phyloP scores from a whole-genome alignment of 2,888 invertebrate species.

The Drosophila cracens region DNA sequence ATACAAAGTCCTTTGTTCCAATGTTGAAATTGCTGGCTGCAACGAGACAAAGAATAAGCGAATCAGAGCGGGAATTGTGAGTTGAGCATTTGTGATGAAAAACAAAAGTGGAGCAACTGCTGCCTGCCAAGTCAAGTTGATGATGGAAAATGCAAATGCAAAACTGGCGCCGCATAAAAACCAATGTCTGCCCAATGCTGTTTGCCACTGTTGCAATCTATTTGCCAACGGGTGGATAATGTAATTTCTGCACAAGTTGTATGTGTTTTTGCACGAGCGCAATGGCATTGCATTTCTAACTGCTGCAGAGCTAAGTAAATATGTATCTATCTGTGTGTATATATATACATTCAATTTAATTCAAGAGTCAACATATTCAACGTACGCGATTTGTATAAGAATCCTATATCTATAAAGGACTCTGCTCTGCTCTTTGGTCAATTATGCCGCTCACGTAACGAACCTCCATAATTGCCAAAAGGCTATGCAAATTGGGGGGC shows the following conservation, averaged over 20 bases:
- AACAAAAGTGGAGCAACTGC: conserved; percentile 24
- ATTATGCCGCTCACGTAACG: conserved; percentile 71
- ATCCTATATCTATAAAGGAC: not conserved
- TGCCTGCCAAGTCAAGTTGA: conserved; percentile 27
- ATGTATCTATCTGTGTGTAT: conserved; percentile 5
- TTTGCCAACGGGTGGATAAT: conserved; percentile 11
- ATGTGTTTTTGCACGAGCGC: conserved; percentile 8
- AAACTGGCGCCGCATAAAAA: conserved; percentile 43
- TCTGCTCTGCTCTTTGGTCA: conserved; percentile 25
- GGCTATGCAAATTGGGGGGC: conserved; percentile 67
- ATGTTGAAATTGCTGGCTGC: conserved; percentile 60
- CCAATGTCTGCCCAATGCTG: conserved; percentile 33
- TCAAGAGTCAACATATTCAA: conserved; percentile 3
- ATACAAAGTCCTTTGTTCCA: conserved; percentile 59
- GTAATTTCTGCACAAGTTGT: conserved; percentile 40
- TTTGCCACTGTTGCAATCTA: conserved; percentile 14
- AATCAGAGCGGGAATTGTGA: conserved; percentile 18
- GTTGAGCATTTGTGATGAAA: conserved; percentile 18
- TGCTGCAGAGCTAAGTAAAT: conserved; percentile 27
- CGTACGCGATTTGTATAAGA: conserved; percentile 3
- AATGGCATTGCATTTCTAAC: conserved; percentile 35
- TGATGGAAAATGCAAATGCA: conserved; percentile 32
- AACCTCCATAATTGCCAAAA: conserved; percentile 65
- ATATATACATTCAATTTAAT: conserved; percentile 8
- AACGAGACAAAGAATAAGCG: conserved; percentile 39